Base-by-base conservation (phyloP, 2,797 vertebrate species). In the Antrozous pallidus region DNA sequence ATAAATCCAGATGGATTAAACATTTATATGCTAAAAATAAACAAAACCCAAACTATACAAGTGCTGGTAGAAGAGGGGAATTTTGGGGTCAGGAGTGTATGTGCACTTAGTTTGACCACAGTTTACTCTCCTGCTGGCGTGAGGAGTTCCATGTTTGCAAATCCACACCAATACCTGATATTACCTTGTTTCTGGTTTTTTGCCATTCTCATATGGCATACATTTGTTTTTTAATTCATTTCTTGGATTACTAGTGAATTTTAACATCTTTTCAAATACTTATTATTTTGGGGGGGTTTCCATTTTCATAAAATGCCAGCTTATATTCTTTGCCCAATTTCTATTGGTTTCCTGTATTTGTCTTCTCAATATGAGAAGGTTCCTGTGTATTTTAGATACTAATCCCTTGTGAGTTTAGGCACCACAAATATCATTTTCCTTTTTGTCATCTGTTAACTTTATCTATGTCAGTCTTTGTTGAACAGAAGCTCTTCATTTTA, bases 1-100 rank as follows among this genome's bases (percentile, higher is more conserved):
- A 93, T 88, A 94, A 93, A 91, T 70, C 82, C 93, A 92, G 83
- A 87, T 74, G 77, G 89, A 74, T 42, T 80, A 94, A 91, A 92
- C 56, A 90, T 84, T 81, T 87, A 75, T 88, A 74, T 56, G 58
- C 80, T 94, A 88, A 92, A 91, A 91, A 74, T 42, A 93, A 93
- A 94, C 61, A 80, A 86, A 93, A 38, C 7, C 8, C 70, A 49
- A 78, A 93, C 65, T 83, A 31, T 80, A 17, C 86, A 89, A 83
- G 40, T 77, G 5, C 45, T 49, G 54, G 17, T 38, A 14, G 49
- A 83, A 90, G 79, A 90, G 42, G 73, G 71, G 82, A 83, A 90
- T 94, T 92, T 88, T 11, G 3, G 8, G 56, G 70, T 90, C 80
- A 88, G 65, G 63, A 54, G 45, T 22, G 12, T 12, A 20, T 14